Evolutionary conservation across 2,113 vertebrate genomes (phyloP), one percentile per base, ranked within the genome.

Genomic region (Ahaetulla prasina): DNA sequence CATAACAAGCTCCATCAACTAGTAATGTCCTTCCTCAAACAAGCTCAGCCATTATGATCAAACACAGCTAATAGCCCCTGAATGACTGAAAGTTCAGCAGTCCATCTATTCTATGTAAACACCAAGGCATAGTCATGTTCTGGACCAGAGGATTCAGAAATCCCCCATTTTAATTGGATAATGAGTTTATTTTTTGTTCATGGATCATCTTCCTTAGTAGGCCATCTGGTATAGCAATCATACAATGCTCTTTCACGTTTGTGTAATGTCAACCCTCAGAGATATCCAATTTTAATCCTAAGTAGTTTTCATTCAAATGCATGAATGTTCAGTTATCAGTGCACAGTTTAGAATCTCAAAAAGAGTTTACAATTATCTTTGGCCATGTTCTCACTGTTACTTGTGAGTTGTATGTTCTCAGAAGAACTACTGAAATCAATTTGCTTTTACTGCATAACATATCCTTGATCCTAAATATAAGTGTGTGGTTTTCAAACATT

Each of bases 161-260:
- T 43, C 52, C n/a, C 45, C 1, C 22, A 84, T 93, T 91, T 93
- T 85, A 88, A 93, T 85, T 89, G 53, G 87, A 89, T 84, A 89
- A 91, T 91, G 54, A 60, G 43, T 92, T 85, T 89, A 55, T 84
- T 92, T 89, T 89, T 68, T 55, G 87, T 92, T 92, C 89, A 85
- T 54, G 88, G 90, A 86, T 89, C 49, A 68, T 86, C 88, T 91
- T 43, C 20, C 74, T 55, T 86, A 89, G 87, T 52, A 74, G 39
- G 30, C 91, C 87, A 85, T 85, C 74, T 91, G 91, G 9, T 63
- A 39, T n/a, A 87, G 20, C 25, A 53, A 52, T 60, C 54, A 85
- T 52, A 47, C 53, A 14, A 23, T 63, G 35, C 52, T 35, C 74
- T 91, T 53, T 35, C 88, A 50, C 12, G 4, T 68, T 53, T 10